phyloP scores from a whole-genome alignment of 53 echinoderm and acorn worm genomes.

The Holothuria leucospilota region DNA sequence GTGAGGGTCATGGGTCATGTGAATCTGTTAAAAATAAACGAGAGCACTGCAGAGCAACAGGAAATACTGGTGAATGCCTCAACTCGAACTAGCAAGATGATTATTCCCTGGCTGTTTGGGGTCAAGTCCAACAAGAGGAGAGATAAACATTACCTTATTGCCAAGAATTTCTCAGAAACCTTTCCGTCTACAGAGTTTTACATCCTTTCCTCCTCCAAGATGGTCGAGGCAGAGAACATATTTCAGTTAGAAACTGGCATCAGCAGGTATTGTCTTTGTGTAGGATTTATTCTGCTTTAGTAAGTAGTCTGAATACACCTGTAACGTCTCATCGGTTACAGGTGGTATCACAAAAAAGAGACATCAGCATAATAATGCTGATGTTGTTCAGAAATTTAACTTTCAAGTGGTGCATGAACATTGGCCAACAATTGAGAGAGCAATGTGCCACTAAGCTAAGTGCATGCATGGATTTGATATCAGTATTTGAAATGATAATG shows the following conservation, averaged over 20 bases:
- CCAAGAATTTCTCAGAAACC: constrained; percentile 92
- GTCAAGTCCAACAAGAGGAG: constrained; percentile 86
- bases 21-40: constrained; percentile 85
- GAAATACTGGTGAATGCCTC: constrained; percentile 81
- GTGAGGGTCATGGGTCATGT: constrained; percentile 96
- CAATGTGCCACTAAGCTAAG: too few relatives aligned
- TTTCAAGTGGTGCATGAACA: too few relatives aligned
- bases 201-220: constrained; percentile 85
- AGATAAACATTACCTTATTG: constrained; percentile 92
- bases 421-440: too few relatives aligned
- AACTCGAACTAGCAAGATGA: constrained; percentile 77
- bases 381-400: too few relatives aligned
- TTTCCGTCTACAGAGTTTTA: constrained; percentile 84
- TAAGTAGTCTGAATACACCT: too few relatives aligned
- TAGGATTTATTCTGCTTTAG: too few relatives aligned
- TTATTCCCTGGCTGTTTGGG: constrained; percentile 94
- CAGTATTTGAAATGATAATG: too few relatives aligned
- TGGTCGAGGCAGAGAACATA: constrained; percentile 85
- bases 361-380: too few relatives aligned
- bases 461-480: too few relatives aligned
- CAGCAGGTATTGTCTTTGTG: constrained; percentile 67
- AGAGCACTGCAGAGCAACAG: constrained; percentile 74
- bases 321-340: too few relatives aligned
- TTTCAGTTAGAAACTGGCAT: constrained; percentile 92
- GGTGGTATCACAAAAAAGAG: too few relatives aligned